Conservation (phyloP, 1,140 invertebrate species). For the Subanguina moxae region DNA sequence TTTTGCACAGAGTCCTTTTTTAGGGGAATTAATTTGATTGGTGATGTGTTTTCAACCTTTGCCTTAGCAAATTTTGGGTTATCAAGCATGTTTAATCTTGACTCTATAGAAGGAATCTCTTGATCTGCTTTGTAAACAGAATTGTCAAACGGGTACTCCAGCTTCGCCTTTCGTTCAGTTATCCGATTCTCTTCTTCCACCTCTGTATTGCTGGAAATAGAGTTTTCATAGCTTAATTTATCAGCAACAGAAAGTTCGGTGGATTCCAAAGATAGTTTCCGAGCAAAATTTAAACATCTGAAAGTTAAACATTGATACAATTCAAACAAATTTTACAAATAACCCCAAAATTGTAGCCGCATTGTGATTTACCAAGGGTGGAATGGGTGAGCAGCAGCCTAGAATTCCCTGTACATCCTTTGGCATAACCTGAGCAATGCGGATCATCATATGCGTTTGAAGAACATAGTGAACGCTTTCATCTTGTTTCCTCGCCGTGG, state of each 20-base stretch:
- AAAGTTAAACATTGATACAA: slow-evolving; percentile 13
- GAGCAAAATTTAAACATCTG: slow-evolving; percentile 22
- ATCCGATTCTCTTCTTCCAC: slow-evolving; percentile 26
- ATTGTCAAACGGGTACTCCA: slow-evolving; percentile 34
- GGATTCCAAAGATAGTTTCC: slow-evolving; percentile 27
- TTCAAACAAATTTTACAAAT: neutral
- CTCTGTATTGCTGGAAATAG: neutral
- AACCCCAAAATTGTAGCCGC: slow-evolving; percentile 69
- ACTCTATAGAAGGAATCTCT: slow-evolving; percentile 10
- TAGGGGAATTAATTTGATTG: too few species aligned
- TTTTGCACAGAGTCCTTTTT: too few species aligned
- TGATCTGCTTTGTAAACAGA: slow-evolving; percentile 23
- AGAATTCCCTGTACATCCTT: slow-evolving; percentile 86
- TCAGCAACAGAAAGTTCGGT: too few species aligned
- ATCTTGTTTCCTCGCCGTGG: slow-evolving; percentile 77
- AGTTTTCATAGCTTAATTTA: too few species aligned
- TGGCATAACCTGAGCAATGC: slow-evolving; percentile 83
- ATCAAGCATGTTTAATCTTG: neutral
- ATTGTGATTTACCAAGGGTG: slow-evolving; percentile 76
- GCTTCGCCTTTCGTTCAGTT: slow-evolving; percentile 20
- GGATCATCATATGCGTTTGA: slow-evolving; percentile 88
- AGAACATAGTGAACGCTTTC: slow-evolving; percentile 86
- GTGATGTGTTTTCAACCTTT: neutral
- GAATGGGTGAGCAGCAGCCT: slow-evolving; percentile 87
- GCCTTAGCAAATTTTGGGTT: neutral